Evolutionary conservation across 2,113 vertebrate genomes (phyloP).

Genomic region (Takifugu bimaculatus): DNA sequence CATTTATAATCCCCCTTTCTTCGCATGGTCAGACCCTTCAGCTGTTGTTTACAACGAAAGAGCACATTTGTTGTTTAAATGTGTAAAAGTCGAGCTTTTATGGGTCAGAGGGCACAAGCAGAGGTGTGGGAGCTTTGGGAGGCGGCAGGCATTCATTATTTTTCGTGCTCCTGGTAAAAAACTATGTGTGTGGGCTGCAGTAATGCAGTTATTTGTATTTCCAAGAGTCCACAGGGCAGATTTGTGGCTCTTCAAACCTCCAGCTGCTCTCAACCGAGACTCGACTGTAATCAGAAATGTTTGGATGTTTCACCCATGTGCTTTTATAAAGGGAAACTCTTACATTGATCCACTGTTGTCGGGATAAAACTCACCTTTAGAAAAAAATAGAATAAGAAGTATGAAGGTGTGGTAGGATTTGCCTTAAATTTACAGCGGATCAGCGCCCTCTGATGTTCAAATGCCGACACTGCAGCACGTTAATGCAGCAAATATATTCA

Average conservation of each 20-base stretch:
- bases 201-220: constrained; percentile 1
- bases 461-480: background rate
- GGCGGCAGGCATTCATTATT: constrained; percentile 48
- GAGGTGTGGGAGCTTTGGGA: constrained; percentile 55
- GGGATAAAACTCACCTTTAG: no score
- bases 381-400: no score
- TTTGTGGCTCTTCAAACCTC: constrained; percentile 8
- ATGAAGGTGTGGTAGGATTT: constrained; percentile 11
- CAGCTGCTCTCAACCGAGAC: no score
- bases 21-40: constrained; percentile 27
- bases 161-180: constrained; percentile 45
- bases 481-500: no score
- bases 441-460: constrained; percentile 57
- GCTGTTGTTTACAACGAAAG: constrained; percentile 46
- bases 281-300: no score
- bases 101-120: constrained; percentile 40
- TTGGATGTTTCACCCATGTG: no score
- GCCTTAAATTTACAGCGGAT: constrained; percentile 3
- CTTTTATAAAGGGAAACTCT: no score
- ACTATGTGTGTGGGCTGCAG: constrained; percentile 40
- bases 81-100: constrained; percentile 32
- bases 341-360: no score
- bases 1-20: constrained; percentile 12
- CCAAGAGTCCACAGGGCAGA: constrained; percentile 12
- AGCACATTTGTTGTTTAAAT: constrained; percentile 44